Evolutionary conservation across 2,888 invertebrate species (phyloP), one percentile per base, ranked within the genome.

Genomic region (Polia nebulosa): DNA sequence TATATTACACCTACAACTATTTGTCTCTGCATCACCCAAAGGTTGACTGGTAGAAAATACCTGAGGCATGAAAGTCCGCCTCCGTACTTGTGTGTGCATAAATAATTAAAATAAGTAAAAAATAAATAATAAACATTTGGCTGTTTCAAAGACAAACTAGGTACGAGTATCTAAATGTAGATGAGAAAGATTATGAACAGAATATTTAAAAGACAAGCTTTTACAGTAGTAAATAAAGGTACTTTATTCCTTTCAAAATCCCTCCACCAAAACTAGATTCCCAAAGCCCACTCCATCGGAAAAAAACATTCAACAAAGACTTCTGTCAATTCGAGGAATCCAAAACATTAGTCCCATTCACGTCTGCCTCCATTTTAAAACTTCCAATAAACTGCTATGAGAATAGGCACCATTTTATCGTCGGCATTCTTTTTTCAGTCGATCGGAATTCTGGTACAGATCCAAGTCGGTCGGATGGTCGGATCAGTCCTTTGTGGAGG

Each of bases 381-480:
- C 61, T 71, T 75, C 72, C 81, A 84, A 83, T 83, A 80, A 78
- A 80, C 51, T 63, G 62, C 67, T 44, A 65, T 75, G 66, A 68
- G 80, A 84, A 72, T 76, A 68, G 78, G 72, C 65, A 32, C 71
- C 78, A 67, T 72, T 80, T 72, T 57, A 66, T 53, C 44, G 53
- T 53, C 0, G 57, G 64, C 61, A 66, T 73, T 80, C 81, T 79
- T 80, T 83, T 80, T 80, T 74, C 78, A 80, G 72, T 75, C 78
- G 72, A 82, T 80, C 69, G 80, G 76, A 69, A 81, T 82, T 84
- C 84, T 88, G 87, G 88, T 83, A 75, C 65, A 55, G 72, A 64
- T 85, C 88, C 88, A 88, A 88, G 51, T 1, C n/a, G 2, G 88
- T 84, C 88, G 80, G 64, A 80, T 62, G 29, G 62, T 25, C 36